phyloP scores from a whole-genome alignment of 2,797 vertebrate species.

The Scleropages formosus region DNA sequence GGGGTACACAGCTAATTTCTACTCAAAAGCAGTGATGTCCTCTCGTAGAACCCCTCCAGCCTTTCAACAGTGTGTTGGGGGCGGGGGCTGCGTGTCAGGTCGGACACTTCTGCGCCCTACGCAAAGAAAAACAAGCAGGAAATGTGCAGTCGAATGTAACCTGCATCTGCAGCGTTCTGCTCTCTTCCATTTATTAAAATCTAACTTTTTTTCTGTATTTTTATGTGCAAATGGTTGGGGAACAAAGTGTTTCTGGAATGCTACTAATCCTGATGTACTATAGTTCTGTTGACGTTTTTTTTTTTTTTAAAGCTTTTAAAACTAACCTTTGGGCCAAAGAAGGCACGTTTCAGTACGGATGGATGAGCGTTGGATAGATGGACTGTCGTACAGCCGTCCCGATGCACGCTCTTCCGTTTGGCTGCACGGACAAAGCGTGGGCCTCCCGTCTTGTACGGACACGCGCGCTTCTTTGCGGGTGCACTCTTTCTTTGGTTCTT shows the following conservation, averaged over 20 bases:
- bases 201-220: not conserved
- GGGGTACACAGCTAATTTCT: no score
- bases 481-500: not conserved
- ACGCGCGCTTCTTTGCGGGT: constrained; percentile 1
- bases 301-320: not conserved
- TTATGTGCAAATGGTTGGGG: not conserved
- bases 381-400: not conserved
- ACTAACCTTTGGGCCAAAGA: constrained; percentile 10
- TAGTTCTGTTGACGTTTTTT: not conserved
- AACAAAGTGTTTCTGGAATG: constrained; percentile 1
- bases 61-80: no score
- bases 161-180: not conserved
- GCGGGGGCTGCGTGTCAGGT: no score
- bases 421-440: not conserved
- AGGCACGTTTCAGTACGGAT: not conserved
- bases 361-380: not conserved
- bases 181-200: not conserved
- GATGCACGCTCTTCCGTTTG: not conserved
- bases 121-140: not conserved
- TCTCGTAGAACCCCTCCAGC: no score
- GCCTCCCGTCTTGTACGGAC: not conserved
- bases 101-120: no score
- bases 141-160: constrained; percentile 4
- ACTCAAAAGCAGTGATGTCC: no score
- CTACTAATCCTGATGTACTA: not conserved